Percentiles rank a stretch among this genome's conserved stretches.
Conservation (phyloP, 1,140 invertebrate genomes). For the Hycleus phaleratus region DNA sequence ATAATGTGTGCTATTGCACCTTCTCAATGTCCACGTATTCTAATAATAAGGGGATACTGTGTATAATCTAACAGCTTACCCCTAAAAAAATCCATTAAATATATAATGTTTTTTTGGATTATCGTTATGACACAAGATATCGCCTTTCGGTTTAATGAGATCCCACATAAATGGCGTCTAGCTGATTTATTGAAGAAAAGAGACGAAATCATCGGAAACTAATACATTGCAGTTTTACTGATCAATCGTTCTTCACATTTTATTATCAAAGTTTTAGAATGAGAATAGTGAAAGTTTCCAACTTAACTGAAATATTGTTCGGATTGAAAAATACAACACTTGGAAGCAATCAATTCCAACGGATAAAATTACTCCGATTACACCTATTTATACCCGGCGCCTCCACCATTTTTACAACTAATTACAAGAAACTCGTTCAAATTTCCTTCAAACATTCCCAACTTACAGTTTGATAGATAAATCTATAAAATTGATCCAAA, state of each 20-base stretch:
- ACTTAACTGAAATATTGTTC: too few species aligned
- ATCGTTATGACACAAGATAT: slow-evolving; percentile 16
- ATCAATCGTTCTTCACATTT: too few species aligned
- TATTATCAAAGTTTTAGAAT: too few species aligned
- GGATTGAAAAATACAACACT: background rate
- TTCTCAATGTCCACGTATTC: slow-evolving; percentile 27
- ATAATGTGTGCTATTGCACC: slow-evolving; percentile 24
- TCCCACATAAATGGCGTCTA: slow-evolving; percentile 1
- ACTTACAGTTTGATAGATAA: too few species aligned
- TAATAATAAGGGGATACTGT: slow-evolving; percentile 24
- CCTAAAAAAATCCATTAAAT: slow-evolving; percentile 19
- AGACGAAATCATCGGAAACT: too few species aligned
- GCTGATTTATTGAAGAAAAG: slow-evolving; percentile 1
- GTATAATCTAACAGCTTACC: background rate
- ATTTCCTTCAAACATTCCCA: too few species aligned
- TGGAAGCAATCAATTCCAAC: background rate
- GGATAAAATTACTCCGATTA: too few species aligned
- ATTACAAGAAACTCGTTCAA: too few species aligned
- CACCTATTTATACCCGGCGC: background rate
- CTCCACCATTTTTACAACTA: background rate
- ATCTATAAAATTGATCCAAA: too few species aligned
- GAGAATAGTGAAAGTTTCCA: too few species aligned
- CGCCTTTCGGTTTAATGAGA: slow-evolving; percentile 18
- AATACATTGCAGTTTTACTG: too few species aligned
- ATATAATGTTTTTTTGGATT: slow-evolving; percentile 18